A percentile compares a stretch with the other conserved stretches of the same genome.
Conservation (phyloP, 2,113 vertebrate species). For the Pseudonaja textilis region DNA sequence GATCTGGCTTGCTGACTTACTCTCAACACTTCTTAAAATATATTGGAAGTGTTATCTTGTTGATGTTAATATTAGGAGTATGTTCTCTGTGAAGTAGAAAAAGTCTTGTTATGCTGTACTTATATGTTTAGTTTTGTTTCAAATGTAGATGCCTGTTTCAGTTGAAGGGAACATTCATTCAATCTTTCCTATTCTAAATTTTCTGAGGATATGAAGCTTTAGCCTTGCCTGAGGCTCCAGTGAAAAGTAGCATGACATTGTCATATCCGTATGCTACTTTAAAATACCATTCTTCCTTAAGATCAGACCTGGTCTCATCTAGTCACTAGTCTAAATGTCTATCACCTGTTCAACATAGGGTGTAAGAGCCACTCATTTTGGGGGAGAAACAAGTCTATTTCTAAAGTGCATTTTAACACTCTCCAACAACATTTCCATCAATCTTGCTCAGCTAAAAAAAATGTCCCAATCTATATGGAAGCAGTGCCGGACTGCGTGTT, state of each 20-base stretch:
- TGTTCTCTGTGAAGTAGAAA: not conserved
- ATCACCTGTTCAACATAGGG: not conserved
- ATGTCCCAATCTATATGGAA: slow-evolving; percentile 66
- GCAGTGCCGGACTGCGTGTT: slow-evolving; percentile 44
- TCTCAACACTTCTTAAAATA: not conserved
- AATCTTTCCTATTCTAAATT: not conserved
- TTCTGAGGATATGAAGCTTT: slow-evolving; percentile 17
- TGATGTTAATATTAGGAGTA: not conserved
- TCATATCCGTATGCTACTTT: not conserved
- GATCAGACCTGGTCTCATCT: slow-evolving; percentile 1
- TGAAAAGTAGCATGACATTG: not conserved
- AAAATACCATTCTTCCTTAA: slow-evolving; percentile 4
- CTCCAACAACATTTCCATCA: slow-evolving; percentile 59
- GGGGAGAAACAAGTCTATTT: slow-evolving; percentile 53
- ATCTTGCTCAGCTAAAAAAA: slow-evolving; percentile 61
- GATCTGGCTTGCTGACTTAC: not conserved
- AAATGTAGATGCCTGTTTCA: not conserved
- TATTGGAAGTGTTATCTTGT: not conserved
- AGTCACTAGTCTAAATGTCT: not conserved
- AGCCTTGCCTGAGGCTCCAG: not conserved
- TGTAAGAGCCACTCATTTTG: slow-evolving; percentile 7
- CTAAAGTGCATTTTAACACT: slow-evolving; percentile 59
- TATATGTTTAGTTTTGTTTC: not conserved
- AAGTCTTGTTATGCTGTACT: not conserved
- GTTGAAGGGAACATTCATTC: not conserved